Evolutionary conservation across 2,113 vertebrate genomes (phyloP), one percentile per base, ranked within the genome.

Genomic region (Manacus vitellinus): DNA sequence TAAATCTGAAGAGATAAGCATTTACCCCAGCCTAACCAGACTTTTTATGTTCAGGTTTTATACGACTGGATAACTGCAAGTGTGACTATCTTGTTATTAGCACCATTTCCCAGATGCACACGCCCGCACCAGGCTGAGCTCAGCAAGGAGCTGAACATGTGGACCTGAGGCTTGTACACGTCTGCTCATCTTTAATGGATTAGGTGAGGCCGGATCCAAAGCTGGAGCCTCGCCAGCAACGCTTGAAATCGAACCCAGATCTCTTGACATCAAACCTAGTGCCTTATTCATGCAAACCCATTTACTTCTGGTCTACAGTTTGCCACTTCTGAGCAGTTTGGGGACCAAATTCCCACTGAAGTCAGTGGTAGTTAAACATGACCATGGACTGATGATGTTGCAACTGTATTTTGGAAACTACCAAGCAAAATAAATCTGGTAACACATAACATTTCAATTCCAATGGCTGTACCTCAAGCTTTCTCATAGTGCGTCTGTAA

Each of bases 61-160:
- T 31, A 12, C 4, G 16, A 5, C 27, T 3, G 4, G 28, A n/a
- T 61, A 12, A n/a, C 18, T 46, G 23, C 62, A n/a, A 24, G 23
- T 39, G 44, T 33, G 56, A 5, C 44, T 41, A 0, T 7, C 12
- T 10, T 37, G 25, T 13, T 41, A 22, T 9, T 1, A 70, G 58
- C 35, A 9, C 46, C 44, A 5, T 23, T 62, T 17, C 82, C 41
- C 20, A 37, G 54, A 8, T 14, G 59, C 43, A 4, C 37, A 22
- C 8, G 0, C 20, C 16, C 4, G 13, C 24, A 55, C 39, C 17
- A 4, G 18, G 66, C 82, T 59, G 79, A 63, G 78, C 82, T 13
- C 85, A 75, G n/a, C n/a, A 18, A 44, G 83, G 72, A 47, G 67
- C 27, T 35, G 31, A n/a, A 31, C 73, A 12, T 4, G 24, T 39